Evolutionary conservation across 2,113 vertebrate species (phyloP).

Genomic region (Oophaga pumilio): DNA sequence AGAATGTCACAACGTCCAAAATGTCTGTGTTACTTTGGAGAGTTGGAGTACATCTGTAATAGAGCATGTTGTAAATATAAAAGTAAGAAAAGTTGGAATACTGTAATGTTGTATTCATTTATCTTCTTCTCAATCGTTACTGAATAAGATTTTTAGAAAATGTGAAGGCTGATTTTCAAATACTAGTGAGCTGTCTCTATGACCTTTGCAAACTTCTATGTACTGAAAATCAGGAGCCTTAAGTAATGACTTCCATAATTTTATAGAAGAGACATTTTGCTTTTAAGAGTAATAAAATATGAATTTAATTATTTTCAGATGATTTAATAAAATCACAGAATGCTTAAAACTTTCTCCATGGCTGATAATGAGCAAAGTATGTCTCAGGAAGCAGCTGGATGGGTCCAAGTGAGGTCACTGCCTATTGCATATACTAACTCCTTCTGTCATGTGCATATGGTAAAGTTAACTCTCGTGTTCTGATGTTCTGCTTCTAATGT

Average conservation of each 20-base stretch:
- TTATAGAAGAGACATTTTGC: not conserved
- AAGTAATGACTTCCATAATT: not conserved
- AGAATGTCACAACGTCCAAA: too few relatives aligned
- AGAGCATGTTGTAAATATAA: too few relatives aligned
- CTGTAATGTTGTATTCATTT: too few relatives aligned
- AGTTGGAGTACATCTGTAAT: too few relatives aligned
- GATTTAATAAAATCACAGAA: not conserved
- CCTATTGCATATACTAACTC: not conserved
- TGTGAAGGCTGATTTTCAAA: too few relatives aligned
- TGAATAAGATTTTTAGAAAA: too few relatives aligned
- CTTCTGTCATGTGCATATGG: conserved; percentile 33
- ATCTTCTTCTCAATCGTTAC: too few relatives aligned
- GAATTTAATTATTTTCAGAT: not conserved
- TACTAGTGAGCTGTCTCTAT: too few relatives aligned
- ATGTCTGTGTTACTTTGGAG: too few relatives aligned
- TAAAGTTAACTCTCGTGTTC: not conserved
- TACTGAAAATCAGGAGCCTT: not conserved
- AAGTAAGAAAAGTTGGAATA: too few relatives aligned
- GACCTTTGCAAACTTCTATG: not conserved
- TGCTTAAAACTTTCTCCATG: not conserved
- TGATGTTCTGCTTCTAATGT: not conserved
- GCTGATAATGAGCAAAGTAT: not conserved
- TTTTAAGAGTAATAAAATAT: not conserved
- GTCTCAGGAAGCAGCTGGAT: conserved; percentile 2
- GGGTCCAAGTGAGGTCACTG: conserved; percentile 1